Base-by-base conservation (phyloP, 2,888 invertebrate genomes). In the Drosophila macrospina region DNA sequence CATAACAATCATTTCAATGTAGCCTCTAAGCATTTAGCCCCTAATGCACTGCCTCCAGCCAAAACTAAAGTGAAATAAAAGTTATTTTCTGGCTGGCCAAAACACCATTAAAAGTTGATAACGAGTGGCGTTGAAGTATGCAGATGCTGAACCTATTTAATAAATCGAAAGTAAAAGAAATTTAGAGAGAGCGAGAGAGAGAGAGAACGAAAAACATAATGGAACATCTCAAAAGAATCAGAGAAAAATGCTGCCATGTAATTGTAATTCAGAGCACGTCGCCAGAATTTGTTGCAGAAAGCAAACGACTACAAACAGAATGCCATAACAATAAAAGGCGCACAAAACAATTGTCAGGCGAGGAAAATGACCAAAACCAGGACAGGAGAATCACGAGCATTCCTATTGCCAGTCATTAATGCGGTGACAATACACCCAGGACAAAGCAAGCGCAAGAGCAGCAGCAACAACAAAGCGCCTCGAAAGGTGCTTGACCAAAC, bases 201-300 rank as follows among this genome's bases (percentile, higher is more conserved):
- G 41, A 51, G 13, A 45, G 51, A 47, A n/a, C 32, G 50, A 41
- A 48, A 63, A 66, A 51, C 55, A 59, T 48, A 62, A 75, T 48
- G 51, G 52, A 66, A 54, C 54, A 68, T 41, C 63, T 64, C 39
- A 65, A 63, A 44, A 39, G 65, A 78, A 81, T 65, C 56, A 50
- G 41, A 7, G 16, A 59, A 20, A 50, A 80, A 59, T 56, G 62
- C 47, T 63, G 79, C 45, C 65, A 57, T 68, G 65, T 69, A 84
- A 88, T 88, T 88, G 82, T 73, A 68, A 89, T 86, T 89, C 86
- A 75, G 79, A 75, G 86, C 86, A 86, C 86, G 88, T 86, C 66
- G 69, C 34, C 56, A 47, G 75, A 88, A 76, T 80, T 89, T 89
- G 78, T 80, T 78, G 76, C 83, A 66, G 67, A 84, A 81, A 70